Percentiles rank a stretch among this genome's conserved stretches.
Evolutionary conservation across 2,113 vertebrate species (phyloP).

Genomic region (Galeopterus variegatus): DNA sequence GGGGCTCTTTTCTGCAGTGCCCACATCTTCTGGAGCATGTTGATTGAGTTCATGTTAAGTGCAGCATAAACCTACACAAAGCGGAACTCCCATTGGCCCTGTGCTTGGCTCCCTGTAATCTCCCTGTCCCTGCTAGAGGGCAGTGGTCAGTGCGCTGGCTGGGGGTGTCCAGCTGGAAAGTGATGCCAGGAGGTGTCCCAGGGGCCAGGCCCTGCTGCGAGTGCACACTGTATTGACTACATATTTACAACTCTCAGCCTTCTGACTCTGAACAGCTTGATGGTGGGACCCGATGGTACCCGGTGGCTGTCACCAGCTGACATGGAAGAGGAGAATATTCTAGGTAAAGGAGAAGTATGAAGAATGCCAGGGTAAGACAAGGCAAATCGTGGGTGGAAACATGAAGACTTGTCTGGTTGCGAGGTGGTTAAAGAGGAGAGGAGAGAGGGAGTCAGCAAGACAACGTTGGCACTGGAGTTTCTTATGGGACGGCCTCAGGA

Average conservation of each 20-base stretch:
- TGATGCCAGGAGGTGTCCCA: not conserved
- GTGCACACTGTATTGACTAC: not conserved
- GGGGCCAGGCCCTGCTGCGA: not conserved
- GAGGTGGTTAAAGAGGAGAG: not conserved
- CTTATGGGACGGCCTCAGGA: not conserved
- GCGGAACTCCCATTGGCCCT: not conserved
- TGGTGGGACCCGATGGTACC: not conserved
- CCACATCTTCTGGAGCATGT: not conserved
- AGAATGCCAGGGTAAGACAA: not conserved
- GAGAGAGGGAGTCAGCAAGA: not conserved
- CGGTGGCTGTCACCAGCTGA: not conserved
- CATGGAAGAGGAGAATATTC: not conserved
- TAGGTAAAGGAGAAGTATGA: not conserved
- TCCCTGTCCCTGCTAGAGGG: not conserved
- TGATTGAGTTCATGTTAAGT: not conserved
- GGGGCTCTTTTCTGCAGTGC: not conserved
- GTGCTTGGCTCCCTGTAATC: not conserved
- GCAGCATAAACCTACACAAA: not conserved
- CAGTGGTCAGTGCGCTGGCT: rapidly evolving
- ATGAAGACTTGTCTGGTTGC: not conserved
- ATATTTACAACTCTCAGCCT: not conserved
- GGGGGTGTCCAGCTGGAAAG: too few relatives aligned
- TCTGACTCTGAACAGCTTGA: not conserved
- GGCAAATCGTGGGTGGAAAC: not conserved
- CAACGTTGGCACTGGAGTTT: rapidly evolving